Evolutionary conservation across 1,140 invertebrate species (phyloP).

Genomic region (Ooceraea biroi): DNA sequence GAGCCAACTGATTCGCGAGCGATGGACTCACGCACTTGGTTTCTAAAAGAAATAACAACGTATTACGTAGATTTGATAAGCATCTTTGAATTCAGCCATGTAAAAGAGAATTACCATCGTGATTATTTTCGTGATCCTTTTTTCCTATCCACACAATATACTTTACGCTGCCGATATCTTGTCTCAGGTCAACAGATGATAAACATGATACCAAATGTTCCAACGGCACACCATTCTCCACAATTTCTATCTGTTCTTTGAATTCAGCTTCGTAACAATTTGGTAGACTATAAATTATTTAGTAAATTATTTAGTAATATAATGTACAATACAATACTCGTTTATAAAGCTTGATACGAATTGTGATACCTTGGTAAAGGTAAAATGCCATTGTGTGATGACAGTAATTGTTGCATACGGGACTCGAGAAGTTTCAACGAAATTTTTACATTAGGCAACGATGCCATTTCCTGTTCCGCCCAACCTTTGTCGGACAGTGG

Average conservation of each 20-base stretch:
- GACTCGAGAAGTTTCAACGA: slow-evolving; percentile 89
- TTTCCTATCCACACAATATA: slow-evolving; percentile 84
- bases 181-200: slow-evolving; percentile 90
- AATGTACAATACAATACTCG: not conserved
- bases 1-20: slow-evolving; percentile 88
- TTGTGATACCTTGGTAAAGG: slow-evolving; percentile 89
- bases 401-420: slow-evolving; percentile 89
- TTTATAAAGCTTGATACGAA: not conserved
- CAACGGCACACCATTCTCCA: slow-evolving; percentile 91
- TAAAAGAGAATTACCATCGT: slow-evolving; percentile 81
- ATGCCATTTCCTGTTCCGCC: slow-evolving; percentile 90
- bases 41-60: slow-evolving; percentile 73
- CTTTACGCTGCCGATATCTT: slow-evolving; percentile 85
- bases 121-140: slow-evolving; percentile 79
- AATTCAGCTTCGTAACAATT: slow-evolving; percentile 93
- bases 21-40: slow-evolving; percentile 88
- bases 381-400: slow-evolving; percentile 90
- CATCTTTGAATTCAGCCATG: slow-evolving; percentile 8
- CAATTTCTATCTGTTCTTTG: slow-evolving; percentile 86
- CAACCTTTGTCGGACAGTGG: slow-evolving; percentile 89
- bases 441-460: slow-evolving; percentile 91
- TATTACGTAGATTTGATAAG: slow-evolving; percentile 30
- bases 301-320: not conserved
- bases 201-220: slow-evolving; percentile 95
- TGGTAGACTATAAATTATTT: slow-evolving; percentile 88